These are phyloP conservation scores for Oceanodroma leucorhoa DNA, from an alignment of 2,797 vertebrate species.

Conservation along the genomic window DNA sequence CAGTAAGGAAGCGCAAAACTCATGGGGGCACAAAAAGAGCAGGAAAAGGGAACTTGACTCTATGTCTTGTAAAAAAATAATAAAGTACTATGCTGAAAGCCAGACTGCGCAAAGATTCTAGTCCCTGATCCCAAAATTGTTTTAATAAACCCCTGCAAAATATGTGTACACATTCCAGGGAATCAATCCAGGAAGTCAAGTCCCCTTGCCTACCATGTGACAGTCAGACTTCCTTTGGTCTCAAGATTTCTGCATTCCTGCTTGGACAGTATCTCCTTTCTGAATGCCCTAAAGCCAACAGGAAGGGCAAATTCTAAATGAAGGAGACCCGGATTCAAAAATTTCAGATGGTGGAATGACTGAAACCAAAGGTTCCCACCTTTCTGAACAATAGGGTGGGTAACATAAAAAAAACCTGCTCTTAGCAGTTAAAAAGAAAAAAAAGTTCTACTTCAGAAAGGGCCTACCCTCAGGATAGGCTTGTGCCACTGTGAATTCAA, in stretches of 20 bases:
- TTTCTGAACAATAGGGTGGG: background rate
- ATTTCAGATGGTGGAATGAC: background rate
- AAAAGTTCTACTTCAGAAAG: background rate
- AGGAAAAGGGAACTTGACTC: background rate
- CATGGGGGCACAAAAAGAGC: background rate
- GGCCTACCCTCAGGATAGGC: background rate
- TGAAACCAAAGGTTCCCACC: background rate
- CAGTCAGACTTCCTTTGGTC: background rate
- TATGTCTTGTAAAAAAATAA: background rate
- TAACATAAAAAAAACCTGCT: fast-evolving
- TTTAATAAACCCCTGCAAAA: background rate
- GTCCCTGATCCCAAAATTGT: background rate
- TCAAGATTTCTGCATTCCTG: background rate
- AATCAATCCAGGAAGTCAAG: background rate
- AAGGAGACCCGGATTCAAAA: background rate
- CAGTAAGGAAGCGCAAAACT: background rate
- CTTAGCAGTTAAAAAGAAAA: background rate
- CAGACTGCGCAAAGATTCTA: background rate
- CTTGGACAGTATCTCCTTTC: background rate
- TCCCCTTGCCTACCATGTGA: background rate
- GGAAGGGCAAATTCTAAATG: background rate
- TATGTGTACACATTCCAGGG: background rate
- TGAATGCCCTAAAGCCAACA: background rate
- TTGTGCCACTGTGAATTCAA: background rate
- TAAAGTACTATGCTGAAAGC: background rate